These are phyloP conservation scores for Sphaeridia pumilis DNA, from an alignment of 2,888 invertebrate genomes.

Conservation along the genomic window DNA sequence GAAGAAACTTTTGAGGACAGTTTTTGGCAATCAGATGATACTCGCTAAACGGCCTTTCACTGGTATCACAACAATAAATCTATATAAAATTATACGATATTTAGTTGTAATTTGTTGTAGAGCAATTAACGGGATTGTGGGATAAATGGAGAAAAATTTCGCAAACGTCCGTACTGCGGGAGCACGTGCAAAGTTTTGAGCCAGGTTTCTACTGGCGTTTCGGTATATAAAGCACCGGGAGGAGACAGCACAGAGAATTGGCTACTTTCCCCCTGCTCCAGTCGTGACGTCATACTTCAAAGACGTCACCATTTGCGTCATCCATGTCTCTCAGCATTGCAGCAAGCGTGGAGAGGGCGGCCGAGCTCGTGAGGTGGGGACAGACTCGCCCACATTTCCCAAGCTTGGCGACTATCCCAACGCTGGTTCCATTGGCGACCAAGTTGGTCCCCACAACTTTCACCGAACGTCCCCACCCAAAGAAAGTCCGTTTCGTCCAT, in stretches of 20 bases:
- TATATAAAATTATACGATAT: too few relatives aligned
- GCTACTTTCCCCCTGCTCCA: conserved; percentile 20
- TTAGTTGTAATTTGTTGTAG: too few relatives aligned
- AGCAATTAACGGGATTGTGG: too few relatives aligned
- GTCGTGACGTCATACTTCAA: conserved; percentile 33
- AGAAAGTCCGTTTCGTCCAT: too few relatives aligned
- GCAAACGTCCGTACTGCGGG: conserved; percentile 13
- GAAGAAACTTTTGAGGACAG: too few relatives aligned
- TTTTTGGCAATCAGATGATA: too few relatives aligned
- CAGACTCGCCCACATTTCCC: background rate
- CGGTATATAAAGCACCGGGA: conserved; percentile 22
- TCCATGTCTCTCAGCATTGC: conserved; percentile 18
- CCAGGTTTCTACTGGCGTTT: conserved; percentile 14
- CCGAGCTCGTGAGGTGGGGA: background rate
- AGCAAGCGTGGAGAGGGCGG: background rate
- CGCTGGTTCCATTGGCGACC: background rate
- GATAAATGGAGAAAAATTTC: too few relatives aligned
- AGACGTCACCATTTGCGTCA: conserved; percentile 35
- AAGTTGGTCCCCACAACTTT: background rate
- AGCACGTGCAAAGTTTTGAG: conserved; percentile 36
- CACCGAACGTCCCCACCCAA: background rate
- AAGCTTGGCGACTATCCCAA: background rate
- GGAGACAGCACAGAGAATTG: conserved; percentile 10
- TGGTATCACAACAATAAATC: too few relatives aligned
- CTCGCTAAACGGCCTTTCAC: too few relatives aligned